These are phyloP conservation scores for Lepidurus arcticus DNA, from an alignment of 1,140 invertebrate species.

Conservation along the genomic window DNA sequence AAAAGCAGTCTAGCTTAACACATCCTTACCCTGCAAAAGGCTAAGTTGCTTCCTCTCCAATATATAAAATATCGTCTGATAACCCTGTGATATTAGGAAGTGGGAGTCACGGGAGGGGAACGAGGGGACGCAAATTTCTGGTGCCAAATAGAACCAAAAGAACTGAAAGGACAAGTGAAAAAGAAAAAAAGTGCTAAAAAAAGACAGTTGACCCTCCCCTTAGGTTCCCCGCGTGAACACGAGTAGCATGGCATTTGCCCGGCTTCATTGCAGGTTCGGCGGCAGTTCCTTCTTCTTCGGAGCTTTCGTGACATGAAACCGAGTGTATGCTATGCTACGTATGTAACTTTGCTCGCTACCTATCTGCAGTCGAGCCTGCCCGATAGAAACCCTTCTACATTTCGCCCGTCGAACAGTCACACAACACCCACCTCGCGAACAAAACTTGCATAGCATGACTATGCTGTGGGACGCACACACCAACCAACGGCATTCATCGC, in stretches of 20 bases:
- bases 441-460: background rate
- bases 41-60: no score
- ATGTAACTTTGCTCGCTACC: background rate
- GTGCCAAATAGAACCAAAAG: no score
- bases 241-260: slow-evolving; percentile 4
- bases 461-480: slow-evolving; percentile 8
- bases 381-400: background rate
- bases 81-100: no score
- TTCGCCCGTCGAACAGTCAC: background rate
- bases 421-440: slow-evolving; percentile 12
- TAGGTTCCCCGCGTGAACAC: background rate
- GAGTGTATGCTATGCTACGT: background rate
- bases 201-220: background rate
- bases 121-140: no score
- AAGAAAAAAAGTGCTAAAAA: background rate
- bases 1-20: no score
- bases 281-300: background rate
- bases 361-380: slow-evolving; percentile 5
- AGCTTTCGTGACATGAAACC: slow-evolving; percentile 3
- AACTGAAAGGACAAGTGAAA: background rate
- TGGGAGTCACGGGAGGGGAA: no score
- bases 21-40: no score
- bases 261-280: slow-evolving; percentile 9
- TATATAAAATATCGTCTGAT: no score
- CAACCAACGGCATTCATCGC: slow-evolving; percentile 3